A percentile compares a stretch with the other conserved stretches of the same genome.
Evolutionary conservation across 1,140 invertebrate genomes (phyloP).

Genomic region (Drosophila tristis): DNA sequence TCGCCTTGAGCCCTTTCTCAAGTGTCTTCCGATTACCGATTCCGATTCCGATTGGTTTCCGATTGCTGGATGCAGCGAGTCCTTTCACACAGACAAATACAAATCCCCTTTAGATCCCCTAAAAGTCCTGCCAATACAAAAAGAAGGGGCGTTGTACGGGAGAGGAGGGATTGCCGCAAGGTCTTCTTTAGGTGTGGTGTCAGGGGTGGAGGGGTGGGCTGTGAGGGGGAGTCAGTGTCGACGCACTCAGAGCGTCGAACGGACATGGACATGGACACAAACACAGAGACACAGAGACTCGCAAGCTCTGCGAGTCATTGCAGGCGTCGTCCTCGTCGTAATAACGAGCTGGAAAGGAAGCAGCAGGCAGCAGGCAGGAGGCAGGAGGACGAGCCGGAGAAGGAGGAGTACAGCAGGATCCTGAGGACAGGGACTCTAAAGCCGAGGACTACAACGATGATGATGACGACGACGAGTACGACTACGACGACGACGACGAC

Average conservation of each 20-base stretch:
- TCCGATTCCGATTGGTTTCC: constrained; percentile 46
- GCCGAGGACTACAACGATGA: constrained; percentile 51
- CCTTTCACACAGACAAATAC: constrained; percentile 22
- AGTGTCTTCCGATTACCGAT: constrained; percentile 51
- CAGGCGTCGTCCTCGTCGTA: constrained; percentile 54
- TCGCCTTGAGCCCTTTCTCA: constrained; percentile 14
- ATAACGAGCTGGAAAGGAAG: constrained; percentile 44
- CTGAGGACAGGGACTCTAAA: constrained; percentile 20
- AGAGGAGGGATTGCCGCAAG: constrained; percentile 42
- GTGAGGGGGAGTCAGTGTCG: constrained; percentile 61
- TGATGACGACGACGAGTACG: constrained; percentile 38
- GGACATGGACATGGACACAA: constrained; percentile 42
- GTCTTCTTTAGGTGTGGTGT: constrained; percentile 13
- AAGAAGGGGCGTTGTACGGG: constrained; percentile 50
- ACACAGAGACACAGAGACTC: constrained; percentile 17
- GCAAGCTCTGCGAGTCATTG: constrained; percentile 17
- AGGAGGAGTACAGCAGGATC: background rate
- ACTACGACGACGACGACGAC: constrained; percentile 29
- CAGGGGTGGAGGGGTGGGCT: background rate
- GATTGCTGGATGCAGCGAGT: constrained; percentile 35
- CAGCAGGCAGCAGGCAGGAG: constrained; percentile 14
- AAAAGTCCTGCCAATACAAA: constrained; percentile 50
- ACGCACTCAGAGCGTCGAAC: constrained; percentile 62
- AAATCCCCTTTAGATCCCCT: constrained; percentile 44
- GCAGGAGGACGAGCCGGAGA: constrained; percentile 26